Percentiles rank a stretch among this genome's conserved stretches.
These are phyloP conservation scores for Tricholauxania praeusta DNA, from an alignment of 2,888 invertebrate genomes.

Conservation along the genomic window DNA sequence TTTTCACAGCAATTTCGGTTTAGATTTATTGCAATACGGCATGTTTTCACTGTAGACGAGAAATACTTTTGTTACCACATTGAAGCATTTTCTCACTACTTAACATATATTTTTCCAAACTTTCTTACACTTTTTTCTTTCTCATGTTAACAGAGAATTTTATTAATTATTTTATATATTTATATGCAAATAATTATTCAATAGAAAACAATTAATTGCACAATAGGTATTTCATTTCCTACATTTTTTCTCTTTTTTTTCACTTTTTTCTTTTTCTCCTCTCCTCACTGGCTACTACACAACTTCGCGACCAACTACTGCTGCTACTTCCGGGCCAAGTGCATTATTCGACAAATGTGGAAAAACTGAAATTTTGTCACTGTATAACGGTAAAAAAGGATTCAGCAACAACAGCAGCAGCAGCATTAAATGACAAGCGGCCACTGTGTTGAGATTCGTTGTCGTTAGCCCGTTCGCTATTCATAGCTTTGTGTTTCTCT, in stretches of 20 bases:
- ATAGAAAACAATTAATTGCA: background rate
- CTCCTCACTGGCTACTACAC: background rate
- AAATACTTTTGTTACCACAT: slow-evolving; percentile 10
- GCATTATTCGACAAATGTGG: slow-evolving; percentile 48
- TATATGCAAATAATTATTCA: background rate
- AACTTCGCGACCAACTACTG: background rate
- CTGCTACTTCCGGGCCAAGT: slow-evolving; percentile 44
- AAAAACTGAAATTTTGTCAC: slow-evolving; percentile 44
- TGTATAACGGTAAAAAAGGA: slow-evolving; percentile 33
- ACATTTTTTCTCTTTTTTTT: background rate
- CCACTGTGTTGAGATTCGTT: background rate
- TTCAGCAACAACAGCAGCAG: background rate
- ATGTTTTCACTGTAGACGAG: slow-evolving; percentile 20
- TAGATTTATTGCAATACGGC: slow-evolving; percentile 1
- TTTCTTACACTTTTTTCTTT: background rate
- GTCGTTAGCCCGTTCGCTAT: background rate
- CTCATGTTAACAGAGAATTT: background rate
- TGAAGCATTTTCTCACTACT: background rate
- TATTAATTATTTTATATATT: background rate
- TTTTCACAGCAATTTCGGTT: background rate
- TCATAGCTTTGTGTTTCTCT: too few species aligned
- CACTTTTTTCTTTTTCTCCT: slow-evolving; percentile 10
- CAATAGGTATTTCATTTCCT: too few species aligned
- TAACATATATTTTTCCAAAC: background rate
- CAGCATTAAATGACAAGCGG: background rate